A percentile compares a stretch with the other conserved stretches of the same genome.
phyloP scores from a whole-genome alignment of 2,888 invertebrate genomes.

The Augiades crinisus region DNA sequence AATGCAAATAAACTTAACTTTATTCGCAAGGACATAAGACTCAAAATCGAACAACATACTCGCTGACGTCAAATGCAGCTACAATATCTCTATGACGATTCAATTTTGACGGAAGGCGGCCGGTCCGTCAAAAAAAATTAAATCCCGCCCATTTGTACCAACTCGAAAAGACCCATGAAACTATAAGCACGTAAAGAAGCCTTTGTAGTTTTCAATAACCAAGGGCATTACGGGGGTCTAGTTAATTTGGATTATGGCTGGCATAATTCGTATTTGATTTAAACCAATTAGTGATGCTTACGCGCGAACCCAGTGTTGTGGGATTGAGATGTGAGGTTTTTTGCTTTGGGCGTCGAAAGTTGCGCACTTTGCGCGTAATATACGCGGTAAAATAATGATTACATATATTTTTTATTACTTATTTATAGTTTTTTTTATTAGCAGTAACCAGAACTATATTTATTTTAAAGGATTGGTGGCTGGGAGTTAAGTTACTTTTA shows the following conservation, averaged over 20 bases:
- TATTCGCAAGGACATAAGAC: not conserved
- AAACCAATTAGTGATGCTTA: constrained; percentile 79
- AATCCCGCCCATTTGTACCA: constrained; percentile 42
- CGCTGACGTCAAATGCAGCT: not conserved
- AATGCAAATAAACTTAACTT: not conserved
- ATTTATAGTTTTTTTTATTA: too few relatives aligned
- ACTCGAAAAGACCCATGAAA: constrained; percentile 36
- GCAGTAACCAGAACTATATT: too few relatives aligned
- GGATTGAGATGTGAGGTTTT: constrained; percentile 51
- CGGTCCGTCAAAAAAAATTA: constrained; percentile 38
- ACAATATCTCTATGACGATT: constrained; percentile 56
- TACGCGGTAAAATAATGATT: constrained; percentile 37
- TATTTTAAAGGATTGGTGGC: too few relatives aligned
- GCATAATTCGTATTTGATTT: constrained; percentile 72
- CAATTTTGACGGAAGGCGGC: constrained; percentile 59
- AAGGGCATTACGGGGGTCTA: constrained; percentile 35
- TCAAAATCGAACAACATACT: not conserved
- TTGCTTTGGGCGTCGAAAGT: constrained; percentile 35
- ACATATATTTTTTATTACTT: too few relatives aligned
- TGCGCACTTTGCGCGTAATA: constrained; percentile 40
- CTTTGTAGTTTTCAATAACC: constrained; percentile 23
- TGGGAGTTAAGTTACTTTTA: too few relatives aligned
- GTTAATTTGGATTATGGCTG: constrained; percentile 49
- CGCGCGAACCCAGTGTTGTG: constrained; percentile 56
- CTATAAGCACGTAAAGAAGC: constrained; percentile 24